Evolutionary conservation across 2,113 vertebrate species (phyloP), one percentile per base, ranked within the genome.

Genomic region (Bagarius yarrelli): DNA sequence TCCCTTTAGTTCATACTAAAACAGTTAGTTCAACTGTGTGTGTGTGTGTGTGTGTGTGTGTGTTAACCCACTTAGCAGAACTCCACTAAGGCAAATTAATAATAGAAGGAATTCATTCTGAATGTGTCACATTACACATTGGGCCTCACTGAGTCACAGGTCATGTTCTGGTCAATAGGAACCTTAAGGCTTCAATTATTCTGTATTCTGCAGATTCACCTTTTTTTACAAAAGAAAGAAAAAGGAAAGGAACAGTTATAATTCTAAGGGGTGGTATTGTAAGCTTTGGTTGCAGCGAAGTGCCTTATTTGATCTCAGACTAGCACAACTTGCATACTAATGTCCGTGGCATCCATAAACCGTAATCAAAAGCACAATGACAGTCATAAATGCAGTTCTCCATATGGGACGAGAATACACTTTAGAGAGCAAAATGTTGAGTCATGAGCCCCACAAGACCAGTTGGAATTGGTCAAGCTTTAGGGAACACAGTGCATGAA

Each of bases 1-100:
- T 81, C 53, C 61, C 34, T 67, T 40, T 78, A 81, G 47, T 77
- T 81, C 50, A 53, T 52, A 55, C 36, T 34, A 66, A n/a, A n/a
- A n/a, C n/a, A n/a, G n/a, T n/a, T n/a, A n/a, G n/a, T n/a, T n/a
- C n/a, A n/a, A n/a, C 32, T 73, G 32, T 40, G 40, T 63, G 25
- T 50, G 40, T 57, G 53, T 57, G 69, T 71, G 36, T 16, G 34
- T 47, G 5, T 27, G 21, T n/a, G 36, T 44, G 36, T 25, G 9
- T 84, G 71, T 88, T 83, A 88, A 87, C 72, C 55, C 27, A 30
- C 82, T 84, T 82, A 84, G 75, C 82, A 25, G 76, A 85, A 85
- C 66, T 74, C 57, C 12, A 64, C 72, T 50, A 55, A 64, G 60
- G 59, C 78, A 81, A 72, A 81, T 89, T 85, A 90, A 90, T 90